phyloP scores from a whole-genome alignment of 2,888 invertebrate genomes.

The Sphaeridia pumilis region DNA sequence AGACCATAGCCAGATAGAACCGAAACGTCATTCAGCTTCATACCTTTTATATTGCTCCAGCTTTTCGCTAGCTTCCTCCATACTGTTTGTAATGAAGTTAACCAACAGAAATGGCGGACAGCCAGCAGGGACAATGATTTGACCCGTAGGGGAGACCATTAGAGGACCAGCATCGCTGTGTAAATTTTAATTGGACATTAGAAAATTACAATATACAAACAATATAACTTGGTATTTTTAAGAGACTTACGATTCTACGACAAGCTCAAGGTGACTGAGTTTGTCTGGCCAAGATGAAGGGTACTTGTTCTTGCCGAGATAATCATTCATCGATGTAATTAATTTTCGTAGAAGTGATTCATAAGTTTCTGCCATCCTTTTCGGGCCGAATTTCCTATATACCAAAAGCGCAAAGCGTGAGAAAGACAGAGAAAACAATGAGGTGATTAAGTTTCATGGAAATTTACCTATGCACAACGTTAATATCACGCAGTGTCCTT shows the following conservation, averaged over 20 bases:
- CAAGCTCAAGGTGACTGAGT: constrained; percentile 64
- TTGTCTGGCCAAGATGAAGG: constrained; percentile 61
- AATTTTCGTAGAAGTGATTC: constrained; percentile 70
- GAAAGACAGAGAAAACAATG: no score
- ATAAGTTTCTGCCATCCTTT: constrained; percentile 74
- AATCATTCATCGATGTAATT: constrained; percentile 72
- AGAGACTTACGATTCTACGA: constrained; percentile 81
- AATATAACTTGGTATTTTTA: not conserved
- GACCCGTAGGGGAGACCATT: constrained; percentile 86
- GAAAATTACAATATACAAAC: not conserved
- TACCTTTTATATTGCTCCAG: constrained; percentile 64
- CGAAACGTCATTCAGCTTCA: not conserved
- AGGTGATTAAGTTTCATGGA: not conserved
- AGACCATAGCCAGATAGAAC: not conserved
- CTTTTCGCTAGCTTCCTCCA: constrained; percentile 59
- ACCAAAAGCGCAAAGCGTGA: not conserved
- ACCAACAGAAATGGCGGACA: constrained; percentile 77
- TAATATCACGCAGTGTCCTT: constrained; percentile 66
- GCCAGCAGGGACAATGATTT: constrained; percentile 82
- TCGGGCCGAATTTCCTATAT: constrained; percentile 75
- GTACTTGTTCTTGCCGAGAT: constrained; percentile 52
- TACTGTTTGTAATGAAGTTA: constrained; percentile 65
- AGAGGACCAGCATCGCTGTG: constrained; percentile 79
- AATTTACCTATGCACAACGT: constrained; percentile 62
- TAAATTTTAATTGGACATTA: not conserved